Base-by-base conservation (phyloP, 2,113 vertebrate species). In the Alectura lathami region DNA sequence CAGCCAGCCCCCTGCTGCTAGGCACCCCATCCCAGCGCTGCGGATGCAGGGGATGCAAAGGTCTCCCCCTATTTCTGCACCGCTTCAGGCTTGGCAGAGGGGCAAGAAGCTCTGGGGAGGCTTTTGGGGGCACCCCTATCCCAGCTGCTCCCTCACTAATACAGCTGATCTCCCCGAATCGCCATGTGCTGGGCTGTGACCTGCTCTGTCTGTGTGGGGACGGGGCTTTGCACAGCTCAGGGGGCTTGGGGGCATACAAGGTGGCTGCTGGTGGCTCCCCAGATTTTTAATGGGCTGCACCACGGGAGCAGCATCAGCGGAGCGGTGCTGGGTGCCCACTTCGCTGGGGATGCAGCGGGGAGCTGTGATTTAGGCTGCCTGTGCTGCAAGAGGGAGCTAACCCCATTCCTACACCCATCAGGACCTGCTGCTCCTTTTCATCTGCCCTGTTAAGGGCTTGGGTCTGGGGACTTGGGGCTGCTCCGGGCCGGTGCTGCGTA, bases 1-100 rank as follows among this genome's bases (percentile, higher is more conserved):
- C 0, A 1, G 0, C 47, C 34, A 75, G 22, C 11, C 4, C 22
- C 3, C 1, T 40, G 36, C 23, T 0, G 0, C 64, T 0, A 0
- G 40, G 8, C 30, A 13, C 34, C 32, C 22, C 20, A 47, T 24
- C 74, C 77, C 14, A 0, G 0, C 24, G 23, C 7, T 0, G 6
- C 47, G 60, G 51, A 48, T 22, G 23, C 15, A 27, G 34, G 59
- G 4, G 42, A 26, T 78, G 64, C 29, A 34, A 72, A 45, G 48
- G 36, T 74, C 42, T 17, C 36, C 26, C 56, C 21, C 36, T 16
- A 34, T 40, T 63, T 40, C 38, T 63, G 26, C 17, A 16, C 36
- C 26, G 29, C 11, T 13, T 18, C 36, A 40, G 3, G 76, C 38
- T 75, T 9, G 4, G 38, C 0, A 1, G 21, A 2, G 34, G 40